phyloP scores from a whole-genome alignment of 2,888 invertebrate species.

The Eupithecia subumbrata region DNA sequence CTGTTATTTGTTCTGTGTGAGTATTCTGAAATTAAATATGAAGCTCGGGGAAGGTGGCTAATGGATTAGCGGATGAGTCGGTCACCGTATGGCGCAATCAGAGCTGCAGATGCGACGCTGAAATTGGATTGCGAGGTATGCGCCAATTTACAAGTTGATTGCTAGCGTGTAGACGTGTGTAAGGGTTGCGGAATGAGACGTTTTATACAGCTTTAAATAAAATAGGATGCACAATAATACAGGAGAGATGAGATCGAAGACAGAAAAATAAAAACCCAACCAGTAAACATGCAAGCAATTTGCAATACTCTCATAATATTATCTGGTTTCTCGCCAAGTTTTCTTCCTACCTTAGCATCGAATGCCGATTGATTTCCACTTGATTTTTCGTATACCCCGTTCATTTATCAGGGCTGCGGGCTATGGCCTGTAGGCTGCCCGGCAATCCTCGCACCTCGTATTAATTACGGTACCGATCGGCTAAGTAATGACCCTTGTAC shows the following conservation, averaged over 20 bases:
- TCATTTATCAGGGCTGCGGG: conserved; percentile 16
- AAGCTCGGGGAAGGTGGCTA: conserved; percentile 74
- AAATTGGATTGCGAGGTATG: conserved; percentile 60
- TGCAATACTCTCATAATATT: background rate
- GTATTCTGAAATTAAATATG: conserved; percentile 73
- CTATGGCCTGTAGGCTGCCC: background rate
- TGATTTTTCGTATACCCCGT: background rate
- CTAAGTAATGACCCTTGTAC: conserved; percentile 84
- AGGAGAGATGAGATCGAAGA: background rate
- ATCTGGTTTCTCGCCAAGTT: background rate
- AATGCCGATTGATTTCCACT: conserved; percentile 1
- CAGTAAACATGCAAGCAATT: background rate
- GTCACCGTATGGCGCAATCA: conserved; percentile 75
- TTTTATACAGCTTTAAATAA: conserved; percentile 1
- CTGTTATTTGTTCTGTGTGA: conserved; percentile 18
- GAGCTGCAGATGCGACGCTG: conserved; percentile 69
- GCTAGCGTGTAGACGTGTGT: conserved; percentile 33
- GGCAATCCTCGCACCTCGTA: conserved; percentile 54
- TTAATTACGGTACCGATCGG: conserved; percentile 77
- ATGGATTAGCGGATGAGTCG: conserved; percentile 78
- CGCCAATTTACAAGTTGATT: conserved; percentile 41
- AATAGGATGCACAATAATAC: background rate
- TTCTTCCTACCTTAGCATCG: background rate
- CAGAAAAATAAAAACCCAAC: background rate
- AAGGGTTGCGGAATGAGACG: conserved; percentile 33